Base-by-base conservation (phyloP, 2,888 invertebrate genomes). In the Cheilosia soror region DNA sequence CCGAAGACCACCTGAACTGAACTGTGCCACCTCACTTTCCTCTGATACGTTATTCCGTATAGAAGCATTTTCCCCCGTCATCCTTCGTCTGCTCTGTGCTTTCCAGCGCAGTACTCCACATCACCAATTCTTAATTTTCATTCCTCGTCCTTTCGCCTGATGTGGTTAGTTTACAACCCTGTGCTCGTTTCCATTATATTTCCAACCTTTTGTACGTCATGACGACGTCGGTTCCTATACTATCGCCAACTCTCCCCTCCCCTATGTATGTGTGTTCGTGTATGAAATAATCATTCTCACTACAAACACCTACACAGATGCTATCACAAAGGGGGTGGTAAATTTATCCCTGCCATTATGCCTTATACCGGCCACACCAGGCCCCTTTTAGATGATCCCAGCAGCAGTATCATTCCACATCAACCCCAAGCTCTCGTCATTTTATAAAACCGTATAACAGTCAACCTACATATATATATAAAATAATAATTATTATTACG, bases 101-200 rank as follows among this genome's bases (percentile, higher is more conserved):
- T 58, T 44, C 42, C 40, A 15, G 11, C 20, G 11, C 55, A 20
- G 40, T 51, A 44, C 72, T 27, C 65, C 73, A 15, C 25, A 31
- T 55, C 44, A 31, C 66, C 66, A 33, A n/a, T 31, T 15, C 57
- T 33, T 33, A 72, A 51, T 66, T 60, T 63, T 44, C 27, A 60
- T 63, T 71, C 62, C 60, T 27, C 63, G 47, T 60, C 49, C 33
- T 47, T 57, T 80, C 55, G 80, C 79, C 79, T 76, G 84, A 79
- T 84, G 85, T 81, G 85, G 81, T 85, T 85, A 85, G 85, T 85
- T 85, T 85, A 85, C 77, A 85, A 81, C 81, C 85, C 85, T 77
- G 72, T 77, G 77, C 81, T 77, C 81, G 76, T 81, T 85, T 81
- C 85, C 80, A 81, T 85, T 85, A 85, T 77, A 85, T 69, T 76